Evolutionary conservation across 2,797 vertebrate genomes (phyloP).

Genomic region (Rhynchonycteris naso): DNA sequence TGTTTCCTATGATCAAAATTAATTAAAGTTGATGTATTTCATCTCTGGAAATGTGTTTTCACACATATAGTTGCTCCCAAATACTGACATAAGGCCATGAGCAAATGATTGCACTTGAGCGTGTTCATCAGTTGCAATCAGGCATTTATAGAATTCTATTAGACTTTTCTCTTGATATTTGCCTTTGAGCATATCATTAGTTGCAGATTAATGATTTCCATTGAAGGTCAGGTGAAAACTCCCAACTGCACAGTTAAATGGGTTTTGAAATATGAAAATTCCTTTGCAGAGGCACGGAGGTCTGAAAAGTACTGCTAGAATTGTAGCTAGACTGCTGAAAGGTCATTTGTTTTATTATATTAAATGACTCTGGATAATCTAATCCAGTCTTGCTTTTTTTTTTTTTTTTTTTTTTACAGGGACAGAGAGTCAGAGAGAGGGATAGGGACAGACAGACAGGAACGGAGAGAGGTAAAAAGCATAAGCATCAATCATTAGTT

Average conservation of each 20-base stretch:
- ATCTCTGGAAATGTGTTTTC: conserved; percentile 16
- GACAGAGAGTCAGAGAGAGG: no score
- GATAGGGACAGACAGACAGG: no score
- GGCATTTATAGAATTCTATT: neutral
- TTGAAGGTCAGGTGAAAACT: neutral
- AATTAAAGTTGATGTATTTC: neutral
- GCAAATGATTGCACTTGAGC: neutral
- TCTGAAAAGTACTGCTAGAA: neutral
- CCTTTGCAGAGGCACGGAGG: neutral
- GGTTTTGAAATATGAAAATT: conserved; percentile 13
- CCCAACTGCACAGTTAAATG: neutral
- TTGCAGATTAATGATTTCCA: neutral
- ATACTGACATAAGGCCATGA: neutral
- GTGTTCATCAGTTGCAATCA: neutral
- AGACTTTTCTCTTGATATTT: neutral
- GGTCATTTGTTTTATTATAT: neutral
- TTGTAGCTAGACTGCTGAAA: neutral
- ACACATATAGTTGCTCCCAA: neutral
- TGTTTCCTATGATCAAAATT: neutral
- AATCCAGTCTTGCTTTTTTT: neutral
- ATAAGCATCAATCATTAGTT: no score
- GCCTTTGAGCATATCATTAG: neutral
- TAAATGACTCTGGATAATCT: neutral
- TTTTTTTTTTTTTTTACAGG: no score
- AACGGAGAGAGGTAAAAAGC: no score